These are phyloP conservation scores for Rhinatrema bivittatum DNA, from an alignment of 2,797 vertebrate species.

Conservation along the genomic window DNA sequence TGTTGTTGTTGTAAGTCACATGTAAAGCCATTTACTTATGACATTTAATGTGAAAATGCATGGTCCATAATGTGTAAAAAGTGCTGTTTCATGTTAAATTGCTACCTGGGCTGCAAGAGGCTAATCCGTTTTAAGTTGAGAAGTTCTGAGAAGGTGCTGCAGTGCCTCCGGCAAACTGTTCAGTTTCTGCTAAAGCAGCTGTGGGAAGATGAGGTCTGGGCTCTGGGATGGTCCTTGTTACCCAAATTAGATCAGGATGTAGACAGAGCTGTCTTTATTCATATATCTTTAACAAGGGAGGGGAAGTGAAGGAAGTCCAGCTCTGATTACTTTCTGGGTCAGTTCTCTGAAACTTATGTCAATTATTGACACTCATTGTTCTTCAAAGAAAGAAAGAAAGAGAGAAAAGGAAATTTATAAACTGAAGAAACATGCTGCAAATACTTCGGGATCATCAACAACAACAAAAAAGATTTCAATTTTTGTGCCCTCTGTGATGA, in stretches of 20 bases:
- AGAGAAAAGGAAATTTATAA: too few species aligned
- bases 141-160: slow-evolving; percentile 54
- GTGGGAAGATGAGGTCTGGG: slow-evolving; percentile 80
- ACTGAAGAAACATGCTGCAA: too few species aligned
- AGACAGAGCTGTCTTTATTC: slow-evolving; percentile 88
- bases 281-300: slow-evolving; percentile 55
- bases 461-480: too few species aligned
- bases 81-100: too few species aligned
- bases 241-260: slow-evolving; percentile 93
- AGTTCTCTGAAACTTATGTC: slow-evolving; percentile 75
- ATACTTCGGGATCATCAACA: too few species aligned
- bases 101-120: too few species aligned
- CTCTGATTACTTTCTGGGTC: slow-evolving; percentile 91
- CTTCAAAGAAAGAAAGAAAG: slow-evolving; percentile 39
- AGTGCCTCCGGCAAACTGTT: slow-evolving; percentile 64
- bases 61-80: too few species aligned
- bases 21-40: too few species aligned
- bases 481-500: too few species aligned
- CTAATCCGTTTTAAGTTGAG: slow-evolving; percentile 84
- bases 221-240: slow-evolving; percentile 76
- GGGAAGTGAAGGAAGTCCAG: slow-evolving; percentile 70
- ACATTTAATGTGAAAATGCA: too few species aligned
- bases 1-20: too few species aligned
- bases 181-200: slow-evolving; percentile 74
- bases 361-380: slow-evolving; percentile 74